A percentile compares a stretch with the other conserved stretches of the same genome.
Evolutionary conservation across 1,140 invertebrate species (phyloP).

Genomic region (Calycopis cecrops): DNA sequence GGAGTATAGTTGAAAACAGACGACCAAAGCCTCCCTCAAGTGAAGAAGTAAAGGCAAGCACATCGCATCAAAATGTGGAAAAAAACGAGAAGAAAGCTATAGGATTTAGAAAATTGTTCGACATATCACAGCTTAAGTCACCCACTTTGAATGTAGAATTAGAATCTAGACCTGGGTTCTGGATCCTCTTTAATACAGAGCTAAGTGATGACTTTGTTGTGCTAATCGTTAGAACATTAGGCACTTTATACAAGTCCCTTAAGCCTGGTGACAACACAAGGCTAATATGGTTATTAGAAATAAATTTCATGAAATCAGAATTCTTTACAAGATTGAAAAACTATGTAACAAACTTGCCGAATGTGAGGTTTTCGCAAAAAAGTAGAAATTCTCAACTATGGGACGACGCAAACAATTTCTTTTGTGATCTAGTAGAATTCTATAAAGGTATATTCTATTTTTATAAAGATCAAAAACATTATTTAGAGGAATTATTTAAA

Average conservation of each 20-base stretch:
- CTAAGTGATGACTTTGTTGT: slow-evolving; percentile 62
- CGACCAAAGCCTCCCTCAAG: slow-evolving; percentile 21
- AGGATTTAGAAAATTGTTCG: slow-evolving; percentile 43
- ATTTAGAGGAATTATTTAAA: slow-evolving; percentile 36
- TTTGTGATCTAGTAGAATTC: slow-evolving; percentile 37
- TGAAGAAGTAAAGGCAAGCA: slow-evolving; percentile 15
- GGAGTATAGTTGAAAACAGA: slow-evolving; percentile 49
- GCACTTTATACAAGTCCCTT: slow-evolving; percentile 47
- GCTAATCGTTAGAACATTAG: slow-evolving; percentile 52
- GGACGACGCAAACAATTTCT: slow-evolving; percentile 58
- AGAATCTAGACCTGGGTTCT: slow-evolving; percentile 52
- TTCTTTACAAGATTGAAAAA: slow-evolving; percentile 48
- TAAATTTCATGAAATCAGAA: slow-evolving; percentile 49
- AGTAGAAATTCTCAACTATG: slow-evolving; percentile 54
- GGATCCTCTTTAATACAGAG: slow-evolving; percentile 50
- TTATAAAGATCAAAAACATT: slow-evolving; percentile 32
- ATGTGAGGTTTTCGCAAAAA: slow-evolving; percentile 51
- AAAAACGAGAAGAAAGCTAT: slow-evolving; percentile 25
- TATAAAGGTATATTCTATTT: slow-evolving; percentile 48
- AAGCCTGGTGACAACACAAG: slow-evolving; percentile 46
- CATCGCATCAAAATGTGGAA: slow-evolving; percentile 14
- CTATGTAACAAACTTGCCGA: slow-evolving; percentile 43
- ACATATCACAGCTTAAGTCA: slow-evolving; percentile 39
- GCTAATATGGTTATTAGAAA: slow-evolving; percentile 39
- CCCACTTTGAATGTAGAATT: slow-evolving; percentile 42